Conservation (phyloP, 1,140 invertebrate genomes). For the Callitettix versicolor region DNA sequence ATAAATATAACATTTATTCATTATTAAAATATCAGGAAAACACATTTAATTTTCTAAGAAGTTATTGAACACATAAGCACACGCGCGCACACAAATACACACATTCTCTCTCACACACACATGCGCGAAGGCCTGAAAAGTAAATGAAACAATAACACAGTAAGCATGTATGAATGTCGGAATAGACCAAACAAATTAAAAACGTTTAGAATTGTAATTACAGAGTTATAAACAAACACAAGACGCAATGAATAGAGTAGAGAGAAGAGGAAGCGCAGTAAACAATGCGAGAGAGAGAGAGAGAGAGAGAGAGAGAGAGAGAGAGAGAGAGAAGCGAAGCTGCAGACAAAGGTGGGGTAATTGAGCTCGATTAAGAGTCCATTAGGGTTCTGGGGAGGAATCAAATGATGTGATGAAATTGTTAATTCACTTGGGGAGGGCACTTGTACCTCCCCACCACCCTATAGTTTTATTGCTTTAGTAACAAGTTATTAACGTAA, state of each 20-base stretch:
- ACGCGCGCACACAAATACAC: no score
- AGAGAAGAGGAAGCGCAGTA: background rate
- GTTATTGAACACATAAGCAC: no score
- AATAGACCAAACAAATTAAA: no score
- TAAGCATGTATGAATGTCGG: no score
- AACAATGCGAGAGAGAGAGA: background rate
- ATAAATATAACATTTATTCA: no score
- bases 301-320: background rate
- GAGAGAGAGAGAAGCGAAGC: background rate
- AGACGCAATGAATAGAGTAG: background rate
- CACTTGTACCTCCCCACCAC: background rate
- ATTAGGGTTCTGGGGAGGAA: background rate
- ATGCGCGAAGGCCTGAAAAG: no score
- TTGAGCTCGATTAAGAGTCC: background rate
- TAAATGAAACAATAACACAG: no score
- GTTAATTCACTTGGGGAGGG: background rate
- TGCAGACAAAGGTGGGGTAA: background rate
- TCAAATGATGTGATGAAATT: slow-evolving; percentile 1
- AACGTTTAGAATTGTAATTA: background rate
- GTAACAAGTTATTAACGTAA: no score
- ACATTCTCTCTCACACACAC: no score
- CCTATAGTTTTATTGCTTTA: no score
- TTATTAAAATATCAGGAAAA: no score
- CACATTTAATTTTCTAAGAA: no score
- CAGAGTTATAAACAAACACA: background rate